phyloP scores from a whole-genome alignment of 2,113 vertebrate genomes.

The Mormyrus lacerda region DNA sequence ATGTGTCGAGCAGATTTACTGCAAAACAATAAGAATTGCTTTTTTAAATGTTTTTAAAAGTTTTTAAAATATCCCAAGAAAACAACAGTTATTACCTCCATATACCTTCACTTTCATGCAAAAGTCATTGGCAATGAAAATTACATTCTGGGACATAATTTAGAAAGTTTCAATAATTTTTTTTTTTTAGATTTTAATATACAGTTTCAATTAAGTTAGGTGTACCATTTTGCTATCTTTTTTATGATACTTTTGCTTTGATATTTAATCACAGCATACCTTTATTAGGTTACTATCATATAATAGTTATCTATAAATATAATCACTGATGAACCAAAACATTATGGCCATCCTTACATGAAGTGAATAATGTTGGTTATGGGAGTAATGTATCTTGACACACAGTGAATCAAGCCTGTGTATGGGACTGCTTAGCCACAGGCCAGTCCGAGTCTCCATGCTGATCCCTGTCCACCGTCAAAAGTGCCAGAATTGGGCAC shows the following conservation, averaged over 20 bases:
- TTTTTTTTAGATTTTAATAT: background rate
- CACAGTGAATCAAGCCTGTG: background rate
- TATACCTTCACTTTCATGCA: background rate
- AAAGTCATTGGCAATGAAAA: background rate
- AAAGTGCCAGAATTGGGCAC: background rate
- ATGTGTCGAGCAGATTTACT: conserved; percentile 91
- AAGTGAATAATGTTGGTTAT: background rate
- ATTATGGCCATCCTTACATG: too few relatives aligned
- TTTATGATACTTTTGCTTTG: background rate
- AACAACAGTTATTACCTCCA: background rate
- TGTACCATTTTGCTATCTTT: background rate
- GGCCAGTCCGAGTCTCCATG: background rate
- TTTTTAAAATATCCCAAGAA: background rate
- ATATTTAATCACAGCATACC: background rate
- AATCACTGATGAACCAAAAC: too few relatives aligned
- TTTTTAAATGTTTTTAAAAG: background rate
- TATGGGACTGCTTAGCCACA: background rate
- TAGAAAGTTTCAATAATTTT: background rate
- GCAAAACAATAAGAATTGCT: conserved; percentile 49
- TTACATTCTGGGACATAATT: background rate
- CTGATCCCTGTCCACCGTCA: background rate
- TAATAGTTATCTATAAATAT: too few relatives aligned
- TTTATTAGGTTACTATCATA: background rate
- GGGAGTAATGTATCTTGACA: background rate
- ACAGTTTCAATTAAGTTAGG: background rate